Evolutionary conservation across 2,888 invertebrate species (phyloP).

Genomic region (Harpagoxenus sublaevis): DNA sequence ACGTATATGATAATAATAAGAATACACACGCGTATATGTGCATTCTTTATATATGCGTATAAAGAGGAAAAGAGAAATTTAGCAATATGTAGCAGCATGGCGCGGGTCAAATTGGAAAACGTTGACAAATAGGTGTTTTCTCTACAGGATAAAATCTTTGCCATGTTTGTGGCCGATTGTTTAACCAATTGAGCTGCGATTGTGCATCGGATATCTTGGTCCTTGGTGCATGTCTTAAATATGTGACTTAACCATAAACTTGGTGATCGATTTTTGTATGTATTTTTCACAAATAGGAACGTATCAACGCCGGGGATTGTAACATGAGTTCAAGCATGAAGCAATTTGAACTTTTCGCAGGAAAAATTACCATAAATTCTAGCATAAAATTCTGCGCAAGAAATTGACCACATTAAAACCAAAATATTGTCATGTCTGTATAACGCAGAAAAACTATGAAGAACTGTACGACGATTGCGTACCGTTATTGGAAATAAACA

Average conservation of each 20-base stretch:
- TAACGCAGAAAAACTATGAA: not conserved
- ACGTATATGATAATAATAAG: constrained; percentile 52
- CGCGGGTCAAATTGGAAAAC: constrained; percentile 48
- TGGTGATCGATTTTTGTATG: not conserved
- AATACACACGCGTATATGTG: not conserved
- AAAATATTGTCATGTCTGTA: not conserved
- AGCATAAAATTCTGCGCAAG: too few species aligned
- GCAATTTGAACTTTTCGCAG: not conserved
- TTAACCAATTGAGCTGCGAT: not conserved
- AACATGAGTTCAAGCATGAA: not conserved
- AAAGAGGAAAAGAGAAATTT: constrained; percentile 62
- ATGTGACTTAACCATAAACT: not conserved
- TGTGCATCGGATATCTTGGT: not conserved
- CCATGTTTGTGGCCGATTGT: not conserved
- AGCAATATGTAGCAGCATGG: constrained; percentile 74
- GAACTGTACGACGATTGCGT: not conserved
- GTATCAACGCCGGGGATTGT: not conserved
- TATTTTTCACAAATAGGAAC: not conserved
- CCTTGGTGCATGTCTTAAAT: constrained; percentile 5
- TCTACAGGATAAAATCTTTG: not conserved
- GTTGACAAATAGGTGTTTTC: not conserved
- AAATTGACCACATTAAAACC: not conserved
- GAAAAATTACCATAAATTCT: not conserved
- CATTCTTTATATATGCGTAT: constrained; percentile 13
- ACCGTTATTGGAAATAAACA: not conserved